Evolutionary conservation across 2,797 vertebrate genomes (phyloP).

Genomic region (Pangasius larnaudii): DNA sequence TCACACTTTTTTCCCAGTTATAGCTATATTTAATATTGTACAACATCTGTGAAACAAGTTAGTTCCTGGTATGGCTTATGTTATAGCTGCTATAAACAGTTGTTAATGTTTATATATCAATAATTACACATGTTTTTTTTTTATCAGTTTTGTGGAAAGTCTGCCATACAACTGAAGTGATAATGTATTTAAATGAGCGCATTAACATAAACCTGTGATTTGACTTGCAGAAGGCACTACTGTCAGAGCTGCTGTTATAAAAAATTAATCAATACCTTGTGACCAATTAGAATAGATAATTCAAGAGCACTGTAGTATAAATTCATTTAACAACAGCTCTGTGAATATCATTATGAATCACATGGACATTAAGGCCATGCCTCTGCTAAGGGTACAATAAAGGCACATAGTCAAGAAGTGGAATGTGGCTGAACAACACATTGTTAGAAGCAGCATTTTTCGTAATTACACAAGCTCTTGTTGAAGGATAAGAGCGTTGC

Average conservation of each 20-base stretch:
- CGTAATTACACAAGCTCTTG: background rate
- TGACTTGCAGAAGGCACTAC: background rate
- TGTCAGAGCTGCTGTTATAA: background rate
- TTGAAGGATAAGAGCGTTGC: background rate
- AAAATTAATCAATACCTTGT: background rate
- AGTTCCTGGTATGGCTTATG: background rate
- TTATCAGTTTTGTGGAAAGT: background rate
- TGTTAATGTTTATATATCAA: background rate
- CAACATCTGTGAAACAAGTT: background rate
- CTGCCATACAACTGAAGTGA: background rate
- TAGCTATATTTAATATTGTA: background rate
- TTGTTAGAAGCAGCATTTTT: background rate
- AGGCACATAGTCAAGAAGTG: background rate
- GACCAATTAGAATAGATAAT: background rate
- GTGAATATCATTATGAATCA: background rate
- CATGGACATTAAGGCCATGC: background rate
- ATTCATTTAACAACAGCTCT: background rate
- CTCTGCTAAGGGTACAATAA: conserved; percentile 2
- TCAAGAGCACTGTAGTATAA: background rate
- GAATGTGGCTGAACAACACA: background rate
- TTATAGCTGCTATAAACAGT: background rate
- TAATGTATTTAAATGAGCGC: background rate
- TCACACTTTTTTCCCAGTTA: background rate
- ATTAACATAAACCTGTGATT: background rate
- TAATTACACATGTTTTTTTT: background rate